Evolutionary conservation across 2,888 invertebrate genomes (phyloP).

Genomic region (Luffia ferchaultella): DNA sequence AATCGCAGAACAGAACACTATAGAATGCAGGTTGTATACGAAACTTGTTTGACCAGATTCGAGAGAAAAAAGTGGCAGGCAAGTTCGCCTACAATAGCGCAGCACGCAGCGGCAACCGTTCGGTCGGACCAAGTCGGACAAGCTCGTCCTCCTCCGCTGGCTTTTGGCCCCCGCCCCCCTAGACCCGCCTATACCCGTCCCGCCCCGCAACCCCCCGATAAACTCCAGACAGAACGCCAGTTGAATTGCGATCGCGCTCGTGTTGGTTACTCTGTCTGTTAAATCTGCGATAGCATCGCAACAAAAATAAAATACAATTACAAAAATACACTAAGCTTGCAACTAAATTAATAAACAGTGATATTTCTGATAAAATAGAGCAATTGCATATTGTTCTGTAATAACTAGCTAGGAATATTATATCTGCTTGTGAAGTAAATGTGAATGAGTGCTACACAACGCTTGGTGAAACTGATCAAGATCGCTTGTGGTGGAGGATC

Average conservation of each 20-base stretch:
- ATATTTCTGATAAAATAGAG: no score
- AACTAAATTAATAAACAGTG: no score
- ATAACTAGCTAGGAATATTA: no score
- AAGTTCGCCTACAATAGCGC: constrained; percentile 66
- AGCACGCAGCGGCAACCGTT: constrained; percentile 31
- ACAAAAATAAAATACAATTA: neutral
- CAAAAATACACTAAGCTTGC: no score
- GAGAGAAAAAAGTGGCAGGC: constrained; percentile 58
- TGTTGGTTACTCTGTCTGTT: neutral
- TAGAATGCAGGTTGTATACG: constrained; percentile 65
- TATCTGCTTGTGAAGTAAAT: neutral
- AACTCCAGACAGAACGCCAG: constrained; percentile 29
- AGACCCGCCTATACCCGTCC: constrained; percentile 37
- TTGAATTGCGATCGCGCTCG: neutral
- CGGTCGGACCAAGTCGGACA: constrained; percentile 33
- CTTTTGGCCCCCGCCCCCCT: constrained; percentile 20
- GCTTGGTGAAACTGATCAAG: neutral
- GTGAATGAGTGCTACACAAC: neutral
- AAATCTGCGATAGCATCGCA: no score
- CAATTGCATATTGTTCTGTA: no score
- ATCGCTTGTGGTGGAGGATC: constrained; percentile 20
- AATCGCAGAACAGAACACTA: constrained; percentile 64
- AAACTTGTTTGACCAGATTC: constrained; percentile 66
- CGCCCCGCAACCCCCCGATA: constrained; percentile 45
- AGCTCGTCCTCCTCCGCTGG: constrained; percentile 38